Conservation (phyloP, 64 coral and sea anemone species). For the Dendrophyllia cribrosa region DNA sequence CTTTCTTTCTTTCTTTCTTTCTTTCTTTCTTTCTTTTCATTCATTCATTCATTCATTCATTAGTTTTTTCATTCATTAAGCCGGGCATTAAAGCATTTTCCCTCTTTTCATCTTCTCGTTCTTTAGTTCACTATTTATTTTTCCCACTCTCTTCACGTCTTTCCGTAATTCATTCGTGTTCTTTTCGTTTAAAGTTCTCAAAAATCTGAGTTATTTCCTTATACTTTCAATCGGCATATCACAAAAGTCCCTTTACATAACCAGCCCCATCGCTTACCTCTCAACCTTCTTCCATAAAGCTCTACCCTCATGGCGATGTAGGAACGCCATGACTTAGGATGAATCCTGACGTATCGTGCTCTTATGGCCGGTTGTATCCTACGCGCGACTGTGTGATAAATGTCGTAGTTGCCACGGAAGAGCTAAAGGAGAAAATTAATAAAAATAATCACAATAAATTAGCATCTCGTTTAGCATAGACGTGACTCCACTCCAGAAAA, state of each 20-base stretch:
- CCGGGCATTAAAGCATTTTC: background rate
- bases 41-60: background rate
- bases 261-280: background rate
- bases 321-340: slow-evolving; percentile 71
- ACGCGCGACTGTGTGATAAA: slow-evolving; percentile 67
- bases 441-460: background rate
- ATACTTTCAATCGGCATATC: no score
- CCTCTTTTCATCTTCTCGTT: background rate
- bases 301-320: slow-evolving; percentile 82
- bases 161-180: background rate
- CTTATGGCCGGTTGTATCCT: slow-evolving; percentile 66
- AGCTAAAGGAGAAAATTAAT: slow-evolving; percentile 40
- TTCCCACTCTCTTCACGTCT: background rate
- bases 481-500: no score
- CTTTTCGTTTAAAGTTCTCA: no score
- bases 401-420: slow-evolving; percentile 82
- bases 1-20: no score
- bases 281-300: slow-evolving; percentile 70
- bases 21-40: background rate
- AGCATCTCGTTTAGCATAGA: no score
- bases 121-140: background rate
- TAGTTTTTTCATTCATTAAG: background rate
- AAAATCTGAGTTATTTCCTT: no score
- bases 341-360: slow-evolving; percentile 81
- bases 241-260: no score